phyloP scores from a whole-genome alignment of 1,140 invertebrate species.

The Acromyrmex heyeri region DNA sequence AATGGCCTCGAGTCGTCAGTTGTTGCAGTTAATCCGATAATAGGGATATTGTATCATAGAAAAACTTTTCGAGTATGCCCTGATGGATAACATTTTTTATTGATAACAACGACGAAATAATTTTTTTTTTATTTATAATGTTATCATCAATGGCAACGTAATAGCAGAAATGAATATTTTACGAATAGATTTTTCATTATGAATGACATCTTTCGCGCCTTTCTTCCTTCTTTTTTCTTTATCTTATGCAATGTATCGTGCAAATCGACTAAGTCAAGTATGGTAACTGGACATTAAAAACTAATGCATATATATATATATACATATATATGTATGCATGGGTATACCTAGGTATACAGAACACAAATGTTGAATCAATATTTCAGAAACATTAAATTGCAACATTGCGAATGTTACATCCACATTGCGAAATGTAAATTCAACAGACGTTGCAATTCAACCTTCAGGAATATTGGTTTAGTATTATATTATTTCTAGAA shows the following conservation, averaged over 20 bases:
- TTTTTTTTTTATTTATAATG: neutral
- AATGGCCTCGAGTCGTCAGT: slow-evolving; percentile 53
- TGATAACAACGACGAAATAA: slow-evolving; percentile 32
- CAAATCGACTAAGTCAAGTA: neutral
- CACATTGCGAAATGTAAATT: too few relatives aligned
- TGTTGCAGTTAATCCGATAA: slow-evolving; percentile 57
- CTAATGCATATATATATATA: too few relatives aligned
- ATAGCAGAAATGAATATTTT: neutral
- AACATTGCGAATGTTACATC: too few relatives aligned
- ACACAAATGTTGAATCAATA: too few relatives aligned
- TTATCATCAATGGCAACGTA: neutral
- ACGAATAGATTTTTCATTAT: neutral
- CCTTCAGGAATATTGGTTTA: too few relatives aligned
- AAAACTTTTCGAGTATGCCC: slow-evolving; percentile 25
- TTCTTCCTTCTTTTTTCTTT: neutral
- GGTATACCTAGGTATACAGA: too few relatives aligned
- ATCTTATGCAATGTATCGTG: neutral
- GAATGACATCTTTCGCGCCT: neutral
- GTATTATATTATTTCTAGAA: too few relatives aligned
- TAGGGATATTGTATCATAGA: slow-evolving; percentile 49
- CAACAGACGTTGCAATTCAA: too few relatives aligned
- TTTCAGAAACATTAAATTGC: too few relatives aligned
- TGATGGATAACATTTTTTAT: slow-evolving; percentile 45
- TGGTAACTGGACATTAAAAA: neutral
- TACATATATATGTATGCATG: neutral